Conservation (phyloP, 2,888 invertebrate genomes). For the Metopia argyrocephala region DNA sequence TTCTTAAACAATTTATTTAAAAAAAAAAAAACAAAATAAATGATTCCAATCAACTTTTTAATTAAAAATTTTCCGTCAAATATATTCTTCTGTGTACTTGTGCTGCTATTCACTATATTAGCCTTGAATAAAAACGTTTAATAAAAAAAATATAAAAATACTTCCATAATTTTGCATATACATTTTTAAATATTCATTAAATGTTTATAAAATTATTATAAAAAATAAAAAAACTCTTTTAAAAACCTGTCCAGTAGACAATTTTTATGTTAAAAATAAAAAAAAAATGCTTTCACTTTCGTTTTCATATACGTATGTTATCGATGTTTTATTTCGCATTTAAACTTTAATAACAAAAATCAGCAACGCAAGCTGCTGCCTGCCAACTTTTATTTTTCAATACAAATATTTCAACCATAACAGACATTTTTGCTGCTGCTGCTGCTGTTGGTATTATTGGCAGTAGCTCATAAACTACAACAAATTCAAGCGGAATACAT, state of each 20-base stretch:
- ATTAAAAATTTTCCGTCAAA: too few species aligned
- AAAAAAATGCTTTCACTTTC: constrained; percentile 60
- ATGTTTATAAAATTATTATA: too few species aligned
- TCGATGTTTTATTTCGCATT: constrained; percentile 18
- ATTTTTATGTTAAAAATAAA: not conserved
- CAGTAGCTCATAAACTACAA: not conserved
- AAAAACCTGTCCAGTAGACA: not conserved
- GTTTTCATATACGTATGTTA: constrained; percentile 25
- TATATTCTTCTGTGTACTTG: too few species aligned
- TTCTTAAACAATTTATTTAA: too few species aligned
- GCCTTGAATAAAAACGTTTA: too few species aligned
- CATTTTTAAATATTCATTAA: too few species aligned
- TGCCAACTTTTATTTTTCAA: not conserved
- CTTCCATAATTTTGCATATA: too few species aligned
- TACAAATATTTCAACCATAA: not conserved
- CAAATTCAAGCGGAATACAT: not conserved
- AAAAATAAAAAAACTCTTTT: not conserved
- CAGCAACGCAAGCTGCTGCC: not conserved
- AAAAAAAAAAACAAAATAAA: too few species aligned
- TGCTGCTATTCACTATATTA: too few species aligned
- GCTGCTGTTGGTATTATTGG: too few species aligned
- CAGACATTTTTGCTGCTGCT: constrained; percentile 2
- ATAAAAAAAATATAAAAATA: too few species aligned
- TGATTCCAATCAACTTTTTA: too few species aligned
- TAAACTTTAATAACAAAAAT: constrained; percentile 1